Evolutionary conservation across 2,888 invertebrate genomes (phyloP).

Genomic region (Idaea biselata): DNA sequence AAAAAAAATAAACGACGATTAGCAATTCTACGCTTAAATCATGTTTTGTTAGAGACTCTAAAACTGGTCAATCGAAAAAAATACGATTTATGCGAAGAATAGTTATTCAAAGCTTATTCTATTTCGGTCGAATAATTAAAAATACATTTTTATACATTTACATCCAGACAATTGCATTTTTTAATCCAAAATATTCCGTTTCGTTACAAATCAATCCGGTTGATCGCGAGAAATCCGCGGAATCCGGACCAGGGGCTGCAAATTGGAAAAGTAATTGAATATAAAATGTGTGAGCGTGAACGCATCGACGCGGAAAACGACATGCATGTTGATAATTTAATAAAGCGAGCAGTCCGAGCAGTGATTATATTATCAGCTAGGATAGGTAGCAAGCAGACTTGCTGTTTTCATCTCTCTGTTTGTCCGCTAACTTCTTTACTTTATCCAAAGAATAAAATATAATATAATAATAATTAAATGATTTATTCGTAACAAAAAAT

Average conservation of each 20-base stretch:
- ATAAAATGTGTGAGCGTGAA: conserved; percentile 44
- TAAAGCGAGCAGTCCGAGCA: conserved; percentile 13
- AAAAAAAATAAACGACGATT: too few relatives aligned
- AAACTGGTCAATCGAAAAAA: too few relatives aligned
- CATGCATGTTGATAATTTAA: conserved; percentile 38
- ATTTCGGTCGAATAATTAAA: neutral
- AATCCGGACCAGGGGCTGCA: conserved; percentile 33
- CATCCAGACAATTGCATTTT: neutral
- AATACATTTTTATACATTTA: neutral
- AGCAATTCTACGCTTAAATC: too few relatives aligned
- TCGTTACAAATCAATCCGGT: conserved; percentile 44
- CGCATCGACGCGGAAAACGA: conserved; percentile 28
- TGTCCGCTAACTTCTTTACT: too few relatives aligned
- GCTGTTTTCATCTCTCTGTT: too few relatives aligned
- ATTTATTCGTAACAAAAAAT: too few relatives aligned
- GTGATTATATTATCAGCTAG: neutral
- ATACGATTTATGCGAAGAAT: too few relatives aligned
- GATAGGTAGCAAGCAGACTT: too few relatives aligned
- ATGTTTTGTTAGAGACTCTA: too few relatives aligned
- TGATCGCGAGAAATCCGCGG: conserved; percentile 38
- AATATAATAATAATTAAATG: too few relatives aligned
- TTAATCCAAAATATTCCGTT: conserved; percentile 16
- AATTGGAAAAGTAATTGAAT: conserved; percentile 59
- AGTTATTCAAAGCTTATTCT: too few relatives aligned
- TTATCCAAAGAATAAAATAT: too few relatives aligned